Percentiles rank a stretch among this genome's conserved stretches.
Evolutionary conservation across 2,113 vertebrate species (phyloP).

Genomic region (Myrmecobius fasciatus): DNA sequence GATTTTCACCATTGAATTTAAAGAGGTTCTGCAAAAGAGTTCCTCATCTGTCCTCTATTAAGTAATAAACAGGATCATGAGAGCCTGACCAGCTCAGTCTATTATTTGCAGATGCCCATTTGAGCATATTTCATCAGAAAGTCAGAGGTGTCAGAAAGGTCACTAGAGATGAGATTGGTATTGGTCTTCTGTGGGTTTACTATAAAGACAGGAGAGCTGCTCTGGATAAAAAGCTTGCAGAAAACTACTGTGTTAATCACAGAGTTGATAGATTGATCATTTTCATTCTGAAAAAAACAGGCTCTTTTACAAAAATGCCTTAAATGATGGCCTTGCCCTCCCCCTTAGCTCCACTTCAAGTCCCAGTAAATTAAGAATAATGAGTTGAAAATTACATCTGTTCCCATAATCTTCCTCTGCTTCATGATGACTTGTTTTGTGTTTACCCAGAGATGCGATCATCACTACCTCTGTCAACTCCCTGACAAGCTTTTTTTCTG

Average conservation of each 20-base stretch:
- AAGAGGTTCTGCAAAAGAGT: not conserved
- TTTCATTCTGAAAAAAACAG: not conserved
- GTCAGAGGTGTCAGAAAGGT: not conserved
- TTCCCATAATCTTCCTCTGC: not conserved
- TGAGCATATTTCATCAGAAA: not conserved
- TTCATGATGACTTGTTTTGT: not conserved
- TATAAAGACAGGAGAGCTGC: not conserved
- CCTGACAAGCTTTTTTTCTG: slow-evolving; percentile 94
- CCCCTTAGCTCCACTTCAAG: not conserved
- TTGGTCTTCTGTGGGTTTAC: not conserved
- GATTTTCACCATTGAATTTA: too few relatives aligned
- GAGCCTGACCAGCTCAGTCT: not conserved
- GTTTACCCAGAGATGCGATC: slow-evolving; percentile 88
- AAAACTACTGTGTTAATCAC: not conserved
- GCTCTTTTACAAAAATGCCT: not conserved
- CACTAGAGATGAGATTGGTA: not conserved
- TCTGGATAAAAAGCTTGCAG: not conserved
- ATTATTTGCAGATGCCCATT: not conserved
- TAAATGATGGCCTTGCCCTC: not conserved
- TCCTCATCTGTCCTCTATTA: not conserved
- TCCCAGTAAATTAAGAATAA: not conserved
- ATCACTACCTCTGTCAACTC: slow-evolving; percentile 95
- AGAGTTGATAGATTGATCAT: not conserved
- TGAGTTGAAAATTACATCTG: not conserved
- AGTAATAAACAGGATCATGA: not conserved